phyloP scores from a whole-genome alignment of 2,888 invertebrate species.

The Melanchra persicariae region DNA sequence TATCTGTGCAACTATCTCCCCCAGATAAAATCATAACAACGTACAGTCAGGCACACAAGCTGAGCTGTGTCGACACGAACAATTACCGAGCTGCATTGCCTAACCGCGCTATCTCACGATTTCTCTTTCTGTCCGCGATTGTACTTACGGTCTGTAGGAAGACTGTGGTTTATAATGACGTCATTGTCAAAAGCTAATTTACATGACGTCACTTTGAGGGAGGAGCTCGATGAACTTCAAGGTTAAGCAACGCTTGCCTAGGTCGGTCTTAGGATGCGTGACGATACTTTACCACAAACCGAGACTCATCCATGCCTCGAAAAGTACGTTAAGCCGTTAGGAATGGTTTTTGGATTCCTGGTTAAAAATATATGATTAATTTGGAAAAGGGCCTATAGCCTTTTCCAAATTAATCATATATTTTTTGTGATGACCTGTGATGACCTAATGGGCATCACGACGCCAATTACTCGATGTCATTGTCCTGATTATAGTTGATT shows the following conservation, averaged over 20 bases:
- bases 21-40: conserved; percentile 51
- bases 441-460: not conserved
- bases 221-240: not conserved
- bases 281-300: too few relatives aligned
- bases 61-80: conserved; percentile 53
- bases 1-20: conserved; percentile 25
- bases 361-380: too few relatives aligned
- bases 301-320: too few relatives aligned
- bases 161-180: conserved; percentile 25
- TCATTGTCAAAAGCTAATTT: conserved; percentile 15
- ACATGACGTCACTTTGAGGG: conserved; percentile 3
- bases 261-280: too few relatives aligned
- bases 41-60: conserved; percentile 50
- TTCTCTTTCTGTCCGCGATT: conserved; percentile 57
- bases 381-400: too few relatives aligned
- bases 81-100: conserved; percentile 56
- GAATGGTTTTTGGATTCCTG: too few relatives aligned
- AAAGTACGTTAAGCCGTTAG: too few relatives aligned
- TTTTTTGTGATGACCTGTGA: too few relatives aligned
- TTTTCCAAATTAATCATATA: too few relatives aligned
- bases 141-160: conserved; percentile 28
- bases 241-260: not conserved
- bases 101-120: conserved; percentile 63
- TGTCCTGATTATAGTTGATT: not conserved
- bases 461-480: not conserved